Evolutionary conservation across 1,140 invertebrate genomes (phyloP).

Genomic region (Calycopis cecrops): DNA sequence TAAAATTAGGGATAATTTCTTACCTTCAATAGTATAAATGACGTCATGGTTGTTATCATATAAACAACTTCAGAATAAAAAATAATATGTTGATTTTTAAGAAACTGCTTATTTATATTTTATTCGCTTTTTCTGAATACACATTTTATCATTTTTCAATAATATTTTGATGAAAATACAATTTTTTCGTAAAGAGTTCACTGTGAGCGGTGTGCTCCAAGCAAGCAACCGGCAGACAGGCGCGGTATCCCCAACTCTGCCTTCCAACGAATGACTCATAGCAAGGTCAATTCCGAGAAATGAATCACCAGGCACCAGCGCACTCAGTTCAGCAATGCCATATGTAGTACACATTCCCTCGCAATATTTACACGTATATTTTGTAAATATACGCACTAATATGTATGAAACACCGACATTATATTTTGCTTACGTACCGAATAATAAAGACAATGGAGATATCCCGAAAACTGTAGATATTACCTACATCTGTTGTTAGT

Average conservation of each 20-base stretch:
- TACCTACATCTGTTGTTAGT: too few relatives aligned
- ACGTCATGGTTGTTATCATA: constrained; percentile 75
- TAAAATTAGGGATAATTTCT: constrained; percentile 25
- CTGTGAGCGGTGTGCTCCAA: constrained; percentile 58
- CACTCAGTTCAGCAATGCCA: constrained; percentile 66
- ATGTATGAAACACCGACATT: too few relatives aligned
- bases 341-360: constrained; percentile 65
- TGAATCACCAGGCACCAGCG: constrained; percentile 73
- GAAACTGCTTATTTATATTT: constrained; percentile 36
- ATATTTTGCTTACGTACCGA: constrained; percentile 1
- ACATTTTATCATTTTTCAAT: constrained; percentile 39
- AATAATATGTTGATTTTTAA: constrained; percentile 23
- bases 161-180: constrained; percentile 14
- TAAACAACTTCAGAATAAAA: constrained; percentile 65
- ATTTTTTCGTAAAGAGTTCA: constrained; percentile 34
- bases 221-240: constrained; percentile 68
- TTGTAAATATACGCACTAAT: constrained; percentile 32
- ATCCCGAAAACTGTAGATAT: too few relatives aligned
- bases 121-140: constrained; percentile 38
- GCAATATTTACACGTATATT: constrained; percentile 35
- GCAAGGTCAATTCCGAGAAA: constrained; percentile 76
- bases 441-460: too few relatives aligned
- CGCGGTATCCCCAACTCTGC: constrained; percentile 74
- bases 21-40: constrained; percentile 73
- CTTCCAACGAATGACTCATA: constrained; percentile 74